These are phyloP conservation scores for Chionomys nivalis DNA, from an alignment of 2,113 vertebrate genomes.

Conservation along the genomic window DNA sequence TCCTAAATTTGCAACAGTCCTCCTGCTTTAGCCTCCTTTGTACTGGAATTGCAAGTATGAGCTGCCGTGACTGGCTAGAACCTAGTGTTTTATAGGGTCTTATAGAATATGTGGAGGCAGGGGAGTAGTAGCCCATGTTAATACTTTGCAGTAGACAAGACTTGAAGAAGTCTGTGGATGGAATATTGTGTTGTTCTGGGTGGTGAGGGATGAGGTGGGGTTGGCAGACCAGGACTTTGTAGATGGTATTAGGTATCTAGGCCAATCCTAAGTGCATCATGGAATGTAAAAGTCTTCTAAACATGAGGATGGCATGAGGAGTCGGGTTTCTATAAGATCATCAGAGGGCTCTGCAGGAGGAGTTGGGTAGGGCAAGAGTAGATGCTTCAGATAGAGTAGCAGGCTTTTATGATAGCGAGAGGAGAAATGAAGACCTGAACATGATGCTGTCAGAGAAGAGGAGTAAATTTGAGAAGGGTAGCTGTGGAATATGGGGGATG, in stretches of 20 bases:
- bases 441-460: not conserved
- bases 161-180: not conserved
- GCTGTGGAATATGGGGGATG: not conserved
- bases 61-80: not conserved
- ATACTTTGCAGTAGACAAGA: not conserved
- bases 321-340: not conserved
- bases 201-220: not conserved
- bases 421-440: not conserved
- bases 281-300: not conserved
- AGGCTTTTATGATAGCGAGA: not conserved
- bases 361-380: not conserved
- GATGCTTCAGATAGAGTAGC: not conserved
- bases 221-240: not conserved
- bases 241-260: not conserved
- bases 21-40: not conserved
- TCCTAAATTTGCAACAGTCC: not conserved
- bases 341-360: not conserved
- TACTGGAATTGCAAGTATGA: not conserved
- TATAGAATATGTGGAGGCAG: not conserved
- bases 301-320: too few species aligned
- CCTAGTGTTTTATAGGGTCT: not conserved
- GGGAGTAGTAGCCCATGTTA: not conserved
- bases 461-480: not conserved
- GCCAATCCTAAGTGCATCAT: not conserved
- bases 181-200: not conserved